Conservation (phyloP, 64 coral and sea anemone species). For the Porites lutea region DNA sequence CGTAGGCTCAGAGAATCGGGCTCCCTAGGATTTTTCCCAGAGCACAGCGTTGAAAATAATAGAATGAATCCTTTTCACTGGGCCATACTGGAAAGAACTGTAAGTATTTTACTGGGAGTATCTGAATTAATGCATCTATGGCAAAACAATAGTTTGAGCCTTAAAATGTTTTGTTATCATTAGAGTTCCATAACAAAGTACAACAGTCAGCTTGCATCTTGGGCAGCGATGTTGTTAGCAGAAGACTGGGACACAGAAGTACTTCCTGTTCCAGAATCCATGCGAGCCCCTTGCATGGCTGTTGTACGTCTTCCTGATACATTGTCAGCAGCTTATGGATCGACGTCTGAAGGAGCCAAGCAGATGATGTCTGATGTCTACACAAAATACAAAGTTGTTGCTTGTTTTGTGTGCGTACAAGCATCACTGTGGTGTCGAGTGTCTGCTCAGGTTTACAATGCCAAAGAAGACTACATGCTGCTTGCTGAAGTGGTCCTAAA, state of each 20-base stretch:
- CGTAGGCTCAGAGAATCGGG: too few relatives aligned
- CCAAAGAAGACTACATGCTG: conserved; percentile 68
- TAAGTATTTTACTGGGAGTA: too few relatives aligned
- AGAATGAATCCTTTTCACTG: too few relatives aligned
- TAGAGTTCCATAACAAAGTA: conserved; percentile 63
- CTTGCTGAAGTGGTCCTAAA: conserved; percentile 53
- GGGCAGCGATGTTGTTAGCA: conserved; percentile 84
- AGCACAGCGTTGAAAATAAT: too few relatives aligned
- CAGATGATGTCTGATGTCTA: conserved; percentile 58
- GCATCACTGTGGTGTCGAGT: conserved; percentile 90
- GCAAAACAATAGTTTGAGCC: too few relatives aligned
- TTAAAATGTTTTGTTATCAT: background rate
- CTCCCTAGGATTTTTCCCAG: too few relatives aligned
- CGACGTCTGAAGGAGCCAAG: conserved; percentile 9
- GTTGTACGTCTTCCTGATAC: conserved; percentile 69
- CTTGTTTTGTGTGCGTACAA: conserved; percentile 65
- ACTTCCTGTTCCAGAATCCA: conserved; percentile 66
- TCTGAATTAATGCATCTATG: too few relatives aligned
- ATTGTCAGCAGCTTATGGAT: conserved; percentile 65
- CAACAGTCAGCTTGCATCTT: conserved; percentile 67
- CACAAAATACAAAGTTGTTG: conserved; percentile 61
- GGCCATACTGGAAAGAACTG: too few relatives aligned
- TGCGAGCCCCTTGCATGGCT: conserved; percentile 89
- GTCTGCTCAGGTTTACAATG: conserved; percentile 79
- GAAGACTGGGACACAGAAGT: conserved; percentile 81